These are phyloP conservation scores for Mimachlamys varia DNA, from an alignment of 2,888 invertebrate genomes.

Conservation along the genomic window DNA sequence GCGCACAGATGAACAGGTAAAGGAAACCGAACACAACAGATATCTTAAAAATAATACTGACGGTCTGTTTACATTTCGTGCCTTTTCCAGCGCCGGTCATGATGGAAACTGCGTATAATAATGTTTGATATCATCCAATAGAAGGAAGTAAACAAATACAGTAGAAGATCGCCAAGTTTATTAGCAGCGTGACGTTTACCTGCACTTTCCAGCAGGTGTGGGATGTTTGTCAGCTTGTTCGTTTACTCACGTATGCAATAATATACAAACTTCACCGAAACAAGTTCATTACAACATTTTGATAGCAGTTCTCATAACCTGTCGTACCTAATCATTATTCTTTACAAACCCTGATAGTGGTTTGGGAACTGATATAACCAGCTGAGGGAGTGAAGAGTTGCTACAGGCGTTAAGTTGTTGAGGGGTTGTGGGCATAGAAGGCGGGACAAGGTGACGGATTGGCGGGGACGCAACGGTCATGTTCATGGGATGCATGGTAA, in stretches of 20 bases:
- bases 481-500: background rate
- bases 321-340: background rate
- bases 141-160: background rate
- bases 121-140: background rate
- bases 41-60: slow-evolving; percentile 58
- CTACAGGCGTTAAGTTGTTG: background rate
- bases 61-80: background rate
- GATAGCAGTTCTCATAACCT: background rate
- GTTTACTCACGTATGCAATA: background rate
- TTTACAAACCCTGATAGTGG: background rate
- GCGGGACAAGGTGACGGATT: slow-evolving; percentile 3
- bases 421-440: background rate
- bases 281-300: background rate
- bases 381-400: background rate
- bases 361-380: background rate
- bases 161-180: background rate
- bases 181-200: background rate
- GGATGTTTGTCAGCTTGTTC: background rate
- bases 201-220: background rate
- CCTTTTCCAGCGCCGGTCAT: background rate
- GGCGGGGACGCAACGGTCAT: background rate
- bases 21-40: slow-evolving; percentile 66
- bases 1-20: slow-evolving; percentile 77
- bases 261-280: background rate
- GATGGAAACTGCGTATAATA: background rate